Evolutionary conservation across 64 coral and sea anemone species (phyloP), one percentile per base, ranked within the genome.

Genomic region (Montipora sp.): DNA sequence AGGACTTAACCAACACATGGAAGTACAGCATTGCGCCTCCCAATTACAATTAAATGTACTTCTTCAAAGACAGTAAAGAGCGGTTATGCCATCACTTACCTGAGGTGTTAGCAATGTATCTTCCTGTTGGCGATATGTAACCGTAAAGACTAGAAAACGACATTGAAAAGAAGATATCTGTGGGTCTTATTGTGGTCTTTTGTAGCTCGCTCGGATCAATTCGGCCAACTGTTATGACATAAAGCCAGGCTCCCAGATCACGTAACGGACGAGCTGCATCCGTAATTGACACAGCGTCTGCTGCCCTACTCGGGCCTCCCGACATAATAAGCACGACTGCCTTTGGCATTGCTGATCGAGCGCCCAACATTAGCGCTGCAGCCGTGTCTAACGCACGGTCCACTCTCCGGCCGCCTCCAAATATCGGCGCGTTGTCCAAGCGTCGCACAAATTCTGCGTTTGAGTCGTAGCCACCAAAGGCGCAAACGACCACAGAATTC

Each of bases 161-260:
- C 70, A 81, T 83, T 0, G 89, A 78, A 23, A 88, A 88, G 22
- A 94, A 94, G 11, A 94, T 69, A 68, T 94, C 92, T 7, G 57
- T 73, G 81, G 92, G 87, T 77, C 83, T 90, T 53, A 88, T 66
- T 4, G 75, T 82, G 11, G 61, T 43, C 44, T 87, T 24, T n/a
- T 69, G 61, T 14, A 84, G 47, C 10, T 84, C 82, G 3, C 44
- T 84, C 11, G 45, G 60, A 47, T 71, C 60, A 16, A 3, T 66
- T n/a, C 18, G 73, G 83, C 92, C 92, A 78, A 94, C 65, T 10
- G 92, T 19, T 20, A 89, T 63, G 5, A 94, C n/a, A 67, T 94
- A 94, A 4, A 46, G 75, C 92, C 89, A 80, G 47, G 75, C 70
- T 77, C 92, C 92, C 48, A 88, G 79, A 19, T 75, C 73, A 51